phyloP scores from a whole-genome alignment of 2,113 vertebrate genomes.

The Apteryx mantelli region DNA sequence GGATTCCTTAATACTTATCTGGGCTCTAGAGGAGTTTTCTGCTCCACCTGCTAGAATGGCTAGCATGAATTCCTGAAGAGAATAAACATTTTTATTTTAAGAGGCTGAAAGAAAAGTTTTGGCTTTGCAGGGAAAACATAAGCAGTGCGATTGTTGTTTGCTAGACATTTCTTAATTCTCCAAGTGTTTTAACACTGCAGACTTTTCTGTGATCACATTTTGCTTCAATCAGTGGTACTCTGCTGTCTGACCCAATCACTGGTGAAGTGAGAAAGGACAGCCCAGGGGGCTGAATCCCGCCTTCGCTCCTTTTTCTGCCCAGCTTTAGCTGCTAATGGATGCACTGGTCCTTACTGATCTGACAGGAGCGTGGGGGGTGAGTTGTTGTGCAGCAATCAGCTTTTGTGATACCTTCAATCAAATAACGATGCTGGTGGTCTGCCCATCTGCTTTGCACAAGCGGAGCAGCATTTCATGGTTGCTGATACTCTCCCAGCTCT shows the following conservation, averaged over 20 bases:
- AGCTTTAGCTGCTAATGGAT: not conserved
- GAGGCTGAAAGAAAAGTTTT: not conserved
- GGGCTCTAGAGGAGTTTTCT: not conserved
- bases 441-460: not conserved
- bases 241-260: not conserved
- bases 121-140: not conserved
- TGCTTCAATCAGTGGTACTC: not conserved
- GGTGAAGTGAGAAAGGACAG: not conserved
- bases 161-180: not conserved
- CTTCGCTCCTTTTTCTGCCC: not conserved
- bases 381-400: not conserved
- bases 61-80: not conserved
- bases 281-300: accelerated
- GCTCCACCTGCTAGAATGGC: not conserved
- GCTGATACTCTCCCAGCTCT: not conserved
- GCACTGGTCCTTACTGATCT: not conserved
- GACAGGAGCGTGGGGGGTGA: not conserved
- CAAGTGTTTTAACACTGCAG: not conserved
- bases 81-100: not conserved
- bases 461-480: accelerated
- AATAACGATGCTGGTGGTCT: not conserved
- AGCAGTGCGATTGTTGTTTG: not conserved
- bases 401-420: not conserved
- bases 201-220: not conserved
- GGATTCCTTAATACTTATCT: not conserved